These are phyloP conservation scores for Myopa tessellatipennis DNA, from an alignment of 2,888 invertebrate genomes.

Conservation along the genomic window DNA sequence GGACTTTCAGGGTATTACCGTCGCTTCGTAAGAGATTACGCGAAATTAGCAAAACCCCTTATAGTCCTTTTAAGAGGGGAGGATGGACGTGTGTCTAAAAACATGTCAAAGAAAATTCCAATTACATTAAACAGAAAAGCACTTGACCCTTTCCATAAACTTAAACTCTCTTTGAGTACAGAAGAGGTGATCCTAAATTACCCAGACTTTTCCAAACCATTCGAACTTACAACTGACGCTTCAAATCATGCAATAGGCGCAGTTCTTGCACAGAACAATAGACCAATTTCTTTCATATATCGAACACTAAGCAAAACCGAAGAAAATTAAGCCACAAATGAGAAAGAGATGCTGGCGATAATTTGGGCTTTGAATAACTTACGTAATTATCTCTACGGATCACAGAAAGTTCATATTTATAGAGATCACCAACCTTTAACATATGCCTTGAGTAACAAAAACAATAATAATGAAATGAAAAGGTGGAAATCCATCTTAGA, in stretches of 20 bases:
- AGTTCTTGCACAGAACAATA: slow-evolving; percentile 15
- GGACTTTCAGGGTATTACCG: slow-evolving; percentile 26
- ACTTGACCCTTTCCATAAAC: background rate
- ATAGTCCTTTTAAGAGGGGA: slow-evolving; percentile 24
- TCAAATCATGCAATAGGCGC: slow-evolving; percentile 10
- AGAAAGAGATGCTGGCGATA: too few species aligned
- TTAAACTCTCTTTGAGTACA: background rate
- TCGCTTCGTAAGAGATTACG: slow-evolving; percentile 15
- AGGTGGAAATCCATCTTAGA: too few species aligned
- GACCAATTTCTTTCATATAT: background rate
- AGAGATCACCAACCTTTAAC: too few species aligned
- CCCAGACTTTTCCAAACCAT: background rate
- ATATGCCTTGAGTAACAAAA: too few species aligned
- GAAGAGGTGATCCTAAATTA: background rate
- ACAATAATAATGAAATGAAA: too few species aligned
- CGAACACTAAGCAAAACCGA: too few species aligned
- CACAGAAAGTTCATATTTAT: too few species aligned
- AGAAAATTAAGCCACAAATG: too few species aligned
- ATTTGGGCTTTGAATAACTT: too few species aligned
- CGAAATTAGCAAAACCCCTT: slow-evolving; percentile 20
- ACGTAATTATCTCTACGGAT: too few species aligned
- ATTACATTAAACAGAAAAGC: background rate
- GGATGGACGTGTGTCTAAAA: slow-evolving; percentile 15
- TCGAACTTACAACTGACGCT: slow-evolving; percentile 1
- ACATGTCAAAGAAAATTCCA: background rate